A percentile compares a stretch with the other conserved stretches of the same genome.
phyloP scores from a whole-genome alignment of 2,888 invertebrate species.

The Dasysyrphus tricinctus region DNA sequence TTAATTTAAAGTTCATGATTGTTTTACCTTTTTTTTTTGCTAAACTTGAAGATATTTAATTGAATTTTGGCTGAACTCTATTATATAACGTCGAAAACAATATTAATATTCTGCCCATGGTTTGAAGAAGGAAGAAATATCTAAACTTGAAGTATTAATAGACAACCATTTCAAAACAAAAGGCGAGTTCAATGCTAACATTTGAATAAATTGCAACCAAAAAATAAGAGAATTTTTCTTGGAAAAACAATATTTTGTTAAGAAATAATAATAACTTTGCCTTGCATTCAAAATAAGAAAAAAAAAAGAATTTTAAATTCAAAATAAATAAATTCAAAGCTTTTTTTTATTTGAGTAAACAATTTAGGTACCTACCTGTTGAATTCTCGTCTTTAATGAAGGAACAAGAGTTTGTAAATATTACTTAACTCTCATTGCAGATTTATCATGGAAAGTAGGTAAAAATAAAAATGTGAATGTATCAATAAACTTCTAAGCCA shows the following conservation, averaged over 20 bases:
- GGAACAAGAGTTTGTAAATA: too few relatives aligned
- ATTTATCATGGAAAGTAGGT: too few relatives aligned
- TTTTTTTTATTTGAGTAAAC: too few relatives aligned
- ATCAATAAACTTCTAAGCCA: not conserved
- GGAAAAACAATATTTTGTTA: too few relatives aligned
- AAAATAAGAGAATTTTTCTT: too few relatives aligned
- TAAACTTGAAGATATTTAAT: not conserved
- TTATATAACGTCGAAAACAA: not conserved
- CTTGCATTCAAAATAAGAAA: too few relatives aligned
- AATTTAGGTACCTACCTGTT: too few relatives aligned
- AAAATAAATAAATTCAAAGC: too few relatives aligned
- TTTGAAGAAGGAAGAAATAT: not conserved
- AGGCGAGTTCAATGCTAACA: not conserved
- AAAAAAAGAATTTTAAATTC: too few relatives aligned
- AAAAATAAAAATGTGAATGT: not conserved
- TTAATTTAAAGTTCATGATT: constrained; percentile 17
- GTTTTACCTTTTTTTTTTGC: not conserved
- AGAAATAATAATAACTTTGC: too few relatives aligned
- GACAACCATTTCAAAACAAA: not conserved
- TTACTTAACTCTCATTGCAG: not conserved
- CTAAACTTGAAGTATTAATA: not conserved
- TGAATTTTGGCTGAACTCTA: not conserved
- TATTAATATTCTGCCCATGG: not conserved
- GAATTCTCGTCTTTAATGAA: too few relatives aligned
- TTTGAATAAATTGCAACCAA: not conserved